A percentile compares a stretch with the other conserved stretches of the same genome.
Conservation (phyloP, 1,140 invertebrate species). For the Apis florea region DNA sequence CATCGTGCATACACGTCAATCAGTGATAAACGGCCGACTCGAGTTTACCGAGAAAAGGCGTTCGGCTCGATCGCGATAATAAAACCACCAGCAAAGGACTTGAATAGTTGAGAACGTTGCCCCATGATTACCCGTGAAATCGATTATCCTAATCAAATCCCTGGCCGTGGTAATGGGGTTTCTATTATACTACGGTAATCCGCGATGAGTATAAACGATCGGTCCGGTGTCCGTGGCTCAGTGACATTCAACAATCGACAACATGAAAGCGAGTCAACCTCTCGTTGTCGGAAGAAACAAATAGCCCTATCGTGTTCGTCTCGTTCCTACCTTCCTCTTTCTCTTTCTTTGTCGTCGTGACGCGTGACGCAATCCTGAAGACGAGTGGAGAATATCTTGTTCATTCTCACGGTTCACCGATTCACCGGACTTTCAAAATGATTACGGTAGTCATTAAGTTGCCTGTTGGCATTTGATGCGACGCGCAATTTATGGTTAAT, state of each 20-base stretch:
- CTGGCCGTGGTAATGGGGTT: constrained; percentile 35
- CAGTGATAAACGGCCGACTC: neutral
- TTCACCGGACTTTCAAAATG: constrained; percentile 53
- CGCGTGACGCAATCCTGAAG: constrained; percentile 30
- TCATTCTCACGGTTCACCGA: constrained; percentile 51
- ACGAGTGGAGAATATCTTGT: constrained; percentile 48
- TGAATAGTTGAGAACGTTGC: neutral
- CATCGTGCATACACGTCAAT: neutral
- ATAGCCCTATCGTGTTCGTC: constrained; percentile 14
- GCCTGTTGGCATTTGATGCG: constrained; percentile 51
- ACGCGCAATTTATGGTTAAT: constrained; percentile 61
- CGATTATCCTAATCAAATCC: constrained; percentile 43
- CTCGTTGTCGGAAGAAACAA: constrained; percentile 44
- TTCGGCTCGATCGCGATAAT: constrained; percentile 13
- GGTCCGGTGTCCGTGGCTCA: constrained; percentile 22
- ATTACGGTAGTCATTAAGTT: constrained; percentile 54
- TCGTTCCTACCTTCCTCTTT: neutral
- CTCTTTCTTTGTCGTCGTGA: constrained; percentile 1
- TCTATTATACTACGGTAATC: constrained; percentile 7
- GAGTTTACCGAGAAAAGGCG: neutral
- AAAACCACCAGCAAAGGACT: neutral
- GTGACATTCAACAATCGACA: constrained; percentile 45
- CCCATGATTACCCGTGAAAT: constrained; percentile 34
- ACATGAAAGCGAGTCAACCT: neutral
- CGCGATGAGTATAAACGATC: neutral